Conservation (phyloP, 92 coral and sea anemone genomes). For the Palythoa heliodiscus region DNA sequence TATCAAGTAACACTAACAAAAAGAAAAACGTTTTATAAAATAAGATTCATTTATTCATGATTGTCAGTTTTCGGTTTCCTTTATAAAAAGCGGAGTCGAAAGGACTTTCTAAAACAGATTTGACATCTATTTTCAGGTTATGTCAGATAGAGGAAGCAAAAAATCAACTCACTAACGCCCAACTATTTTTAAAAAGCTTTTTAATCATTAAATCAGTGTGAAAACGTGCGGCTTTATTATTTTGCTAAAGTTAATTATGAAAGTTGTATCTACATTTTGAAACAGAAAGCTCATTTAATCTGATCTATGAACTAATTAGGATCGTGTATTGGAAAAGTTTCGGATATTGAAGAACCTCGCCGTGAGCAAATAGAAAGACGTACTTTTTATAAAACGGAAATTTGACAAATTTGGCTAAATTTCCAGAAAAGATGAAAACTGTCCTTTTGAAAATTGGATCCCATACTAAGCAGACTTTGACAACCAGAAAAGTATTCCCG, state of each 20-base stretch:
- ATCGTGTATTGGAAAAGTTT: not conserved
- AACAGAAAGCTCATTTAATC: conserved; percentile 24
- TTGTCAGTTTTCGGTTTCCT: not conserved
- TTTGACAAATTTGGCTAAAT: not conserved
- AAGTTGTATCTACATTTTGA: conserved; percentile 29
- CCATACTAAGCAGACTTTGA: not conserved
- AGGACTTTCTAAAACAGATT: not conserved
- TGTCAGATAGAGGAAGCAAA: conserved; percentile 8
- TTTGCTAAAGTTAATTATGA: conserved; percentile 12
- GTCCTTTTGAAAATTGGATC: not conserved
- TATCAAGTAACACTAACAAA: not conserved
- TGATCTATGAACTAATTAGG: conserved; percentile 1
- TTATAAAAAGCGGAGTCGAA: not conserved
- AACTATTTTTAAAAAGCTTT: conserved; percentile 14
- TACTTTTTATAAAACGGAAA: conserved; percentile 21
- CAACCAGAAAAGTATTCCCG: not conserved
- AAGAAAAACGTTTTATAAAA: not conserved
- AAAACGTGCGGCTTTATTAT: not conserved
- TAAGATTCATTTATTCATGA: not conserved
- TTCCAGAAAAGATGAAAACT: conserved; percentile 11
- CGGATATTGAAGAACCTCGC: conserved; percentile 2
- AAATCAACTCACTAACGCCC: not conserved
- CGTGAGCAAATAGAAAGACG: conserved; percentile 9
- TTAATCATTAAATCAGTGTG: conserved; percentile 28
- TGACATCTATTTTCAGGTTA: not conserved